phyloP scores from a whole-genome alignment of 2,113 vertebrate genomes.

The Sardina pilchardus region DNA sequence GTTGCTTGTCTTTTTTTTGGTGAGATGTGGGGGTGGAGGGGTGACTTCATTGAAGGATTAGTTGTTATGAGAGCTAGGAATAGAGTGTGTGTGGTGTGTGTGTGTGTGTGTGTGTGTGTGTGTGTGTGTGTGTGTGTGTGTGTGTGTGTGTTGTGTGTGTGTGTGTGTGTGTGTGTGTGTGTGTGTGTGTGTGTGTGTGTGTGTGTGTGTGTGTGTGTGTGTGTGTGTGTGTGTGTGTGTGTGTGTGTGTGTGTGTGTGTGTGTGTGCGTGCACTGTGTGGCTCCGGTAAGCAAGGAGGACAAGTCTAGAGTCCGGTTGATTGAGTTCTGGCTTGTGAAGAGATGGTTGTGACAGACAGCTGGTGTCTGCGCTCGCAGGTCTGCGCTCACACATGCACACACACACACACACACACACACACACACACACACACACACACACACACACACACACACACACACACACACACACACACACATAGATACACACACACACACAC shows the following conservation, averaged over 20 bases:
- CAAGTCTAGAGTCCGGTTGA: conserved; percentile 32
- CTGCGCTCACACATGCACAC: conserved; percentile 22
- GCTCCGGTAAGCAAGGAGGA: not conserved
- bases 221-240: not conserved
- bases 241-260: not conserved
- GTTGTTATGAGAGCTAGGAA: not conserved
- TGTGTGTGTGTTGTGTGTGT: not conserved
- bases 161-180: not conserved
- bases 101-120: not conserved
- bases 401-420: conserved; percentile 26
- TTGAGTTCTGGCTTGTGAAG: conserved; percentile 35
- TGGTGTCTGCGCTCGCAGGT: conserved; percentile 26
- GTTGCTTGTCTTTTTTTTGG: not conserved
- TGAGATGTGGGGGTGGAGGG: not conserved
- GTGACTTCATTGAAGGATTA: not conserved
- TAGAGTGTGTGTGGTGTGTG: not conserved
- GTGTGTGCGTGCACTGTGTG: not conserved
- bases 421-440: conserved; percentile 26
- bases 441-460: conserved; percentile 25
- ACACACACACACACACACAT: conserved; percentile 19
- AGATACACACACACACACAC: conserved; percentile 28
- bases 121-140: not conserved
- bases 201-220: too few relatives aligned
- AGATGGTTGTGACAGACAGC: conserved; percentile 32
- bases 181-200: not conserved